These are phyloP conservation scores for Acrocyrtus sp. DNA, from an alignment of 2,888 invertebrate genomes.

Conservation along the genomic window DNA sequence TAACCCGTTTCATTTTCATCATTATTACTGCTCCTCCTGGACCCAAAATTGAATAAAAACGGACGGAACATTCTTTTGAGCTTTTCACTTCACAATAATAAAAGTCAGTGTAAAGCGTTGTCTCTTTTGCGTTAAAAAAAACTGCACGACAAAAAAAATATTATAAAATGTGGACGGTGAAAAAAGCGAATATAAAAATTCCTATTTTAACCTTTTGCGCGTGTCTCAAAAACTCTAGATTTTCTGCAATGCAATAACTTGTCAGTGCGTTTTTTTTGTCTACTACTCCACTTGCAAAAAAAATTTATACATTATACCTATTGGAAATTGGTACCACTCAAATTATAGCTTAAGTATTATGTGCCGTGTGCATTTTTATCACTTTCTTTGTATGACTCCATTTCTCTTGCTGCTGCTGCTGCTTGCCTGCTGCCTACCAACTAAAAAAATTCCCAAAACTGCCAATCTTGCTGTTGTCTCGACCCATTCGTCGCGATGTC, in stretches of 20 bases:
- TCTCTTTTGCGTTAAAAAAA: not conserved
- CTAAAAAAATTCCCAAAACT: constrained; percentile 41
- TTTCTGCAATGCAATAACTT: not conserved
- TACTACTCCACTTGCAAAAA: no score
- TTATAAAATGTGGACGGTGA: no score
- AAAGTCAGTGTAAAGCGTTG: not conserved
- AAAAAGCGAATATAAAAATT: constrained; percentile 40
- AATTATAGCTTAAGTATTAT: no score
- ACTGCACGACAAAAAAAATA: not conserved
- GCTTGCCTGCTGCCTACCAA: not conserved
- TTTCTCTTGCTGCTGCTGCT: not conserved
- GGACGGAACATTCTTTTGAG: not conserved
- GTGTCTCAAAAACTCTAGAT: constrained; percentile 37
- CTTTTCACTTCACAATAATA: not conserved
- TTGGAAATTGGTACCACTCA: no score
- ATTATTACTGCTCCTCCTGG: not conserved
- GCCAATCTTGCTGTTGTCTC: constrained; percentile 23
- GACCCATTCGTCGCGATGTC: constrained; percentile 11
- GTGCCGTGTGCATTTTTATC: not conserved
- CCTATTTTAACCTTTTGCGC: constrained; percentile 46
- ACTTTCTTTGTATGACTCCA: not conserved
- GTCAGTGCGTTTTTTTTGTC: not conserved
- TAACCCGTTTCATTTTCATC: constrained; percentile 23
- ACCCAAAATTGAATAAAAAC: not conserved
- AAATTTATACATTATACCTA: no score